phyloP scores from a whole-genome alignment of 2,113 vertebrate genomes.

The Saguinus midas region DNA sequence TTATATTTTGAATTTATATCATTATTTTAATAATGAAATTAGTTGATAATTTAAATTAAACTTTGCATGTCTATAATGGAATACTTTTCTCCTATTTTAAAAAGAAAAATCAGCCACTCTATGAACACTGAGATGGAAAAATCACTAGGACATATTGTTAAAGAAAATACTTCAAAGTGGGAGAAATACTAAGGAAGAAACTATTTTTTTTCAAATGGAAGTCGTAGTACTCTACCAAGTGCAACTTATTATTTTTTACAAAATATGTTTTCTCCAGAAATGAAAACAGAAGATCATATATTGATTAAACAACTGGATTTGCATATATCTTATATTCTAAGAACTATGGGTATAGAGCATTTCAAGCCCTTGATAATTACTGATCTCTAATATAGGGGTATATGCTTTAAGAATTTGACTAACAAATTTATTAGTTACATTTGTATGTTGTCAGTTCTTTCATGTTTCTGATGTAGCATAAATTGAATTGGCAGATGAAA shows the following conservation, averaged over 20 bases:
- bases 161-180: background rate
- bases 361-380: constrained; percentile 68
- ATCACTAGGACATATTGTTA: background rate
- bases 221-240: background rate
- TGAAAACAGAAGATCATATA: background rate
- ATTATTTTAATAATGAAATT: no score
- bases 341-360: constrained; percentile 20
- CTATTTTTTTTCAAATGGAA: background rate
- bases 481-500: background rate
- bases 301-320: background rate
- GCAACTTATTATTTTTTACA: background rate
- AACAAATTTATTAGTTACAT: background rate
- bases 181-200: background rate
- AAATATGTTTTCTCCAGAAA: background rate
- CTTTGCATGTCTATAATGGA: background rate
- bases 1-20: no score
- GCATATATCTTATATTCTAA: background rate
- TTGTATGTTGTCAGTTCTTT: background rate
- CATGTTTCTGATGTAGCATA: background rate
- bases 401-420: background rate
- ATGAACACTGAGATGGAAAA: background rate
- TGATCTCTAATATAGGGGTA: constrained; percentile 71
- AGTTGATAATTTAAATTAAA: background rate
- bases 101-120: background rate
- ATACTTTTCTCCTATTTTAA: background rate